A percentile compares a stretch with the other conserved stretches of the same genome.
phyloP scores from a whole-genome alignment of 2,113 vertebrate genomes.

The Aix galericulata region DNA sequence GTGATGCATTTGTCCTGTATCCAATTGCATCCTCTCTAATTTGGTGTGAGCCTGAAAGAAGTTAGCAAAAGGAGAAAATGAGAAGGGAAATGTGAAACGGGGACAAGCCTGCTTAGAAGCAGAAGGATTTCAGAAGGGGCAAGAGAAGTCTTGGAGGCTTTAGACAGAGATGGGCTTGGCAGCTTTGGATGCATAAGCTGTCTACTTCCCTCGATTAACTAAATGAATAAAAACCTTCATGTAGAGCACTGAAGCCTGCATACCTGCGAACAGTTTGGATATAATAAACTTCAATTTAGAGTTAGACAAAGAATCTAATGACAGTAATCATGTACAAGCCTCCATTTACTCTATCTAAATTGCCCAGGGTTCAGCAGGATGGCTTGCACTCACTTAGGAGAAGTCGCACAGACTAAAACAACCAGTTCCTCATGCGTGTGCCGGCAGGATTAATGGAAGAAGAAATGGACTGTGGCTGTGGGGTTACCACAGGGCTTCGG shows the following conservation, averaged over 20 bases:
- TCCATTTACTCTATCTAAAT: constrained; percentile 57
- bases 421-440: neutral
- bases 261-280: constrained; percentile 46
- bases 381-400: constrained; percentile 20
- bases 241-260: neutral
- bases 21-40: neutral
- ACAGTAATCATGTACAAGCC: constrained; percentile 49
- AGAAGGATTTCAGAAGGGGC: neutral
- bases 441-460: constrained; percentile 50
- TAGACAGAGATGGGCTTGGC: neutral
- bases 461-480: neutral
- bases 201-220: neutral
- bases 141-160: neutral
- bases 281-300: constrained; percentile 53
- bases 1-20: neutral
- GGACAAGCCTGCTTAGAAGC: neutral
- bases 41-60: neutral
- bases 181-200: neutral
- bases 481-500: neutral
- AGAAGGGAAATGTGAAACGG: neutral
- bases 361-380: constrained; percentile 50
- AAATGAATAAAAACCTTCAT: neutral
- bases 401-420: neutral
- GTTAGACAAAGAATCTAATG: constrained; percentile 54
- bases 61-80: neutral